These are phyloP conservation scores for Hipposideros larvatus DNA, from an alignment of 2,797 vertebrate species.

Conservation along the genomic window DNA sequence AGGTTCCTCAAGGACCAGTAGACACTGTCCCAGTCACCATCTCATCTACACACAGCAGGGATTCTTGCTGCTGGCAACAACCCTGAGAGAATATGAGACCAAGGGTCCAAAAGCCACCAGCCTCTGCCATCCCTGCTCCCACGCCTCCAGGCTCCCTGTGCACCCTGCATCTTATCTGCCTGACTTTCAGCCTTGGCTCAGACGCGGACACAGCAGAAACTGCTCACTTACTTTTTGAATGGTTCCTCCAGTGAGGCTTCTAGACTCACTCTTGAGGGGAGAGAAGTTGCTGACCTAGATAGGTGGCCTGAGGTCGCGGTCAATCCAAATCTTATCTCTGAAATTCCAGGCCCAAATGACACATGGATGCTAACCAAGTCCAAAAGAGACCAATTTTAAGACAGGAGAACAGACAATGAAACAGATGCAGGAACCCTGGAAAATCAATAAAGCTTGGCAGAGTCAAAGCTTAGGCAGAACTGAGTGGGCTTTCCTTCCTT, in stretches of 20 bases:
- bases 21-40: constrained; percentile 52
- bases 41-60: constrained; percentile 71
- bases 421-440: background rate
- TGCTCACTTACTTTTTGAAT: background rate
- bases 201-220: background rate
- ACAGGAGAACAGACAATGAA: background rate
- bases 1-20: constrained; percentile 65
- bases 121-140: background rate
- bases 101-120: background rate
- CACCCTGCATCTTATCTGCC: background rate
- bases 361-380: background rate
- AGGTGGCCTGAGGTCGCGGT: background rate
- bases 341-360: constrained; percentile 1
- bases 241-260: constrained; percentile 37
- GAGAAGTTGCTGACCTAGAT: constrained; percentile 7
- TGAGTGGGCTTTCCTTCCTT: background rate
- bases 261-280: background rate
- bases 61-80: constrained; percentile 42
- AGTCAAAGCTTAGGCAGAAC: background rate
- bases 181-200: background rate
- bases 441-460: background rate
- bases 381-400: background rate
- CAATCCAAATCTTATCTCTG: background rate
- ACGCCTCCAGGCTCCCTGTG: background rate
- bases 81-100: constrained; percentile 60